These are phyloP conservation scores for Harpalus rufipes DNA, from an alignment of 2,888 invertebrate genomes.

Conservation along the genomic window DNA sequence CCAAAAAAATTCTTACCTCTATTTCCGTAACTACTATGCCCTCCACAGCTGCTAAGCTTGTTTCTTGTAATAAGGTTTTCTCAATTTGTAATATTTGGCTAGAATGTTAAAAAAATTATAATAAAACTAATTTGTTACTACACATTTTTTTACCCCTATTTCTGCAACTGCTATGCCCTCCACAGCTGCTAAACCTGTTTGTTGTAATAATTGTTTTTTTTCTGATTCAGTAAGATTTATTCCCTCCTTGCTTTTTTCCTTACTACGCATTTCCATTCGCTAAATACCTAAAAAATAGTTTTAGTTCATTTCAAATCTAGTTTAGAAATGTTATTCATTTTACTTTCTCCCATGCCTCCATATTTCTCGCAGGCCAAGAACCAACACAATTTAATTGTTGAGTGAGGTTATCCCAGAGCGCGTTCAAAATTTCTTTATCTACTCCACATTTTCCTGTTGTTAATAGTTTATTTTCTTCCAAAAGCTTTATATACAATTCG, in stretches of 20 bases:
- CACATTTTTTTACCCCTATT: neutral
- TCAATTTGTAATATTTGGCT: no score
- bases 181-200: no score
- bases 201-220: no score
- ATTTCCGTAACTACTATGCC: neutral
- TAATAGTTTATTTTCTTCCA: neutral
- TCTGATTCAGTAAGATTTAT: no score
- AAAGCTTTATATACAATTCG: neutral
- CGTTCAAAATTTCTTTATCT: neutral
- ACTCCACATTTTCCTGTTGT: neutral
- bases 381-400: conserved; percentile 1
- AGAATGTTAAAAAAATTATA: no score
- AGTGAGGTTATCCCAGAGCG: neutral
- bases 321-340: neutral
- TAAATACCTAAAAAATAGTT: neutral
- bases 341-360: neutral
- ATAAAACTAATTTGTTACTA: no score
- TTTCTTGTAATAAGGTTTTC: neutral
- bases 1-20: neutral
- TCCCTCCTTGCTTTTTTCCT: no score
- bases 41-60: neutral
- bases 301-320: neutral
- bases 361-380: neutral
- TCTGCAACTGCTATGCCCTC: neutral
- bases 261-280: no score